These are phyloP conservation scores for Venusia cambrica DNA, from an alignment of 2,888 invertebrate species.

Conservation along the genomic window DNA sequence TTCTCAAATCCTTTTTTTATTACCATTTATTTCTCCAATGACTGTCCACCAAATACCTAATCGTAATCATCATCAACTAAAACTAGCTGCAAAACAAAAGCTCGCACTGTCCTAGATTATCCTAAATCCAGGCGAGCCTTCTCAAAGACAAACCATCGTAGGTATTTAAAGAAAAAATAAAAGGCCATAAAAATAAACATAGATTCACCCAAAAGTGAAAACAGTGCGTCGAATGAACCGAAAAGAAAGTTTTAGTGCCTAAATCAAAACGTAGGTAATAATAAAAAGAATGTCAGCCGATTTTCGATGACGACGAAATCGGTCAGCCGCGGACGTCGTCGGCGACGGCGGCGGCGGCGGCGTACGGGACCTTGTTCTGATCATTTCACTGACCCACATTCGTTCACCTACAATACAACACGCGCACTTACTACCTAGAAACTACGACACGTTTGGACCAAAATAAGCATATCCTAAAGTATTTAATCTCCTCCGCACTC, in stretches of 20 bases:
- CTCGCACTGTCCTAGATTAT: too few species aligned
- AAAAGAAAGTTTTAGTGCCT: slow-evolving; percentile 35
- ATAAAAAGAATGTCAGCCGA: slow-evolving; percentile 60
- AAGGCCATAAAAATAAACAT: too few species aligned
- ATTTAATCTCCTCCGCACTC: slow-evolving; percentile 21
- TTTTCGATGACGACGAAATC: slow-evolving; percentile 60
- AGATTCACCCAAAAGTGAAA: slow-evolving; percentile 10
- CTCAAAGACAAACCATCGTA: too few species aligned
- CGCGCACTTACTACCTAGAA: too few species aligned
- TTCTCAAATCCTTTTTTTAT: too few species aligned
- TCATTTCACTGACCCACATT: slow-evolving; percentile 79
- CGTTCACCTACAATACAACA: slow-evolving; percentile 40
- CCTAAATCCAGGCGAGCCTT: too few species aligned
- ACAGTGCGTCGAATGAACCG: slow-evolving; percentile 24
- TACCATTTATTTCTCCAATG: too few species aligned
- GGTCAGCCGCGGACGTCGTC: slow-evolving; percentile 57
- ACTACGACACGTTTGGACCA: slow-evolving; percentile 35
- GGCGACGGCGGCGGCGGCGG: slow-evolving; percentile 70
- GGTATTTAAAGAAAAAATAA: too few species aligned
- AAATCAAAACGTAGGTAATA: slow-evolving; percentile 34
- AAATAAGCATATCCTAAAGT: slow-evolving; percentile 18
- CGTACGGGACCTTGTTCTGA: slow-evolving; percentile 73
- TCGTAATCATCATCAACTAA: too few species aligned
- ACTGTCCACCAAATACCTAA: too few species aligned
- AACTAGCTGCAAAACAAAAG: too few species aligned